Conservation (phyloP, 2,888 invertebrate genomes). For the Escarpia spicata region DNA sequence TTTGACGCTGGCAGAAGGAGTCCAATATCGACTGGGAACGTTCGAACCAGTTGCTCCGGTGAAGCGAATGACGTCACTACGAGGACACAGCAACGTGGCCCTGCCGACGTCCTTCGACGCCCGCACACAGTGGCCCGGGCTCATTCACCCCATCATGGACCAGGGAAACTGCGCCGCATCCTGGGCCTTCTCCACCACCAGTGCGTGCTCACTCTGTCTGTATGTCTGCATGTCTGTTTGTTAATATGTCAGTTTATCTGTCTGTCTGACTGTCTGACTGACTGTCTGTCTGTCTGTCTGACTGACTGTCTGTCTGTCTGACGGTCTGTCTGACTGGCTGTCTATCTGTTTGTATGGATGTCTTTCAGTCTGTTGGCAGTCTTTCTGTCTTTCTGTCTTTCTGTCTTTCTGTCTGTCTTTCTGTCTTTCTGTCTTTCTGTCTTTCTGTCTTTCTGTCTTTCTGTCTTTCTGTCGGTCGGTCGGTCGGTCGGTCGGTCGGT, state of each 20-base stretch:
- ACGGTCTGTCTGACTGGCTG: conserved; percentile 27
- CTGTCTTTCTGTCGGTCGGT: neutral
- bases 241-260: no score
- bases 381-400: no score
- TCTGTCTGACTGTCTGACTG: conserved; percentile 29
- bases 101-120: conserved; percentile 80
- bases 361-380: neutral
- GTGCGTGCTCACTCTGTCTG: conserved; percentile 44
- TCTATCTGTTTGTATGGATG: no score
- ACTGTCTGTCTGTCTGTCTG: conserved; percentile 27
- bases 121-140: conserved; percentile 77
- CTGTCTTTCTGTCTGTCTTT: no score
- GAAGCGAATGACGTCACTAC: conserved; percentile 52
- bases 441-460: no score
- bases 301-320: conserved; percentile 32
- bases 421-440: no score
- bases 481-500: conserved; percentile 1
- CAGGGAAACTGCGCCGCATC: conserved; percentile 85
- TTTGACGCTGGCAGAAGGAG: conserved; percentile 79
- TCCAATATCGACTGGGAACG: conserved; percentile 80
- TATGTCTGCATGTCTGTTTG: conserved; percentile 28
- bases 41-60: conserved; percentile 69
- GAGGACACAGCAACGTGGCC: conserved; percentile 44
- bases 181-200: conserved; percentile 89
- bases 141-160: conserved; percentile 74